Base-by-base conservation (phyloP, 2,113 vertebrate genomes). In the Alligator mississippiensis region DNA sequence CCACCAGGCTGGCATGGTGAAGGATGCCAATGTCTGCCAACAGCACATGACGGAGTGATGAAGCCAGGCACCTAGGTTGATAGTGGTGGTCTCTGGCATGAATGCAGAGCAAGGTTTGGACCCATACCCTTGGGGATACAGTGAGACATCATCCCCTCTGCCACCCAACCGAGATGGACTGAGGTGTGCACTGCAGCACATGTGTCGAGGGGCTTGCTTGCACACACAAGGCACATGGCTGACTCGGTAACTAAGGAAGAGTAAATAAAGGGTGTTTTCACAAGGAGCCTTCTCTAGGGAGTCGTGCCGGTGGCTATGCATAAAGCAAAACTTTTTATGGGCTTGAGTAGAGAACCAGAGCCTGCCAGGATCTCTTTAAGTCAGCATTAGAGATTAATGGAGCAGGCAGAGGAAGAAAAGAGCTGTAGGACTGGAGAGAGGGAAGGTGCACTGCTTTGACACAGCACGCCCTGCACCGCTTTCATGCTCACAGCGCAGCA, bases 1-100 rank as follows among this genome's bases (percentile, higher is more conserved):
- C 34, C 34, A 34, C 79, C 0, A 0, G 11, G 24, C 60, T 9
- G 60, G 5, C 0, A 0, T 54, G 38, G 30, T 21, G 68, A 11
- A 34, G 30, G 30, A 19, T 11, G 68, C 68, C 68, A 17, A 11
- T 22, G 18, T 30, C n/a, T 34, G 66, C 9, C 3, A 70, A 15
- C 47, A 47, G 47, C 47, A 47, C 7, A 2, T 3, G 47, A 47
- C 7, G 47, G 8, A 47, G 47, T 47, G 8, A 47, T 8, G 47
- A 47, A 47, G 47, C 47, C 47, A 47, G 47, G 47, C 47, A 47
- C 47, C 47, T 47, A 8, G 47, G 47, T 47, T 47, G 47, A 47
- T 47, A 47, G 47, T 7, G 7, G 47, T 47, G 47, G 47, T 47
- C 9, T 47, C 47, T 47, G 47, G 47, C 47, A 47, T 9, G 47